A percentile compares a stretch with the other conserved stretches of the same genome.
phyloP scores from a whole-genome alignment of 2,888 invertebrate genomes.

The Ophion costatus region DNA sequence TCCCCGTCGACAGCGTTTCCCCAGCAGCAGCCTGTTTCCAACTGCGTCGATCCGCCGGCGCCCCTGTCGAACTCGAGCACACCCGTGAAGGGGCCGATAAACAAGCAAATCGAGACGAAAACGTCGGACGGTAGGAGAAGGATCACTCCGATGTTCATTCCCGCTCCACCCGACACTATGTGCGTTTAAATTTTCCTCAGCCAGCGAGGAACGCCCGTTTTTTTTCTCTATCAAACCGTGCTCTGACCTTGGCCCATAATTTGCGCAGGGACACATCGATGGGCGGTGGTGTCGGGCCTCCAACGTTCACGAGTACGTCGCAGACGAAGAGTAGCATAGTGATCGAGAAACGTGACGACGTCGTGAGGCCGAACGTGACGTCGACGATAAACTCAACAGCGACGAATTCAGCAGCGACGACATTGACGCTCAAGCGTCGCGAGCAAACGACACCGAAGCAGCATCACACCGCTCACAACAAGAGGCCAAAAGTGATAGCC shows the following conservation, averaged over 20 bases:
- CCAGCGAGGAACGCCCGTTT: neutral
- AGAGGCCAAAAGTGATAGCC: conserved; percentile 76
- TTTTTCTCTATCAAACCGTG: no score
- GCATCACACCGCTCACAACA: conserved; percentile 71
- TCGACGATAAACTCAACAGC: conserved; percentile 73
- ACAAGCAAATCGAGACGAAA: conserved; percentile 96
- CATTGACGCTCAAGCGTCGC: conserved; percentile 77
- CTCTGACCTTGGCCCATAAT: neutral
- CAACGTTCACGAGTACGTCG: conserved; percentile 90
- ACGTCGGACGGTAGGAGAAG: conserved; percentile 97
- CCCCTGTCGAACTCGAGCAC: conserved; percentile 72
- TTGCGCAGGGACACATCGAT: conserved; percentile 83
- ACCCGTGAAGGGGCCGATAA: conserved; percentile 88
- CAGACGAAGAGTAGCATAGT: conserved; percentile 92
- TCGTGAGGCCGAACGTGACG: conserved; percentile 85
- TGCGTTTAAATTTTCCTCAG: conserved; percentile 76
- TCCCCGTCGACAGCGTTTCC: conserved; percentile 58
- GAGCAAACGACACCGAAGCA: conserved; percentile 75
- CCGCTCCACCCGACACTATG: conserved; percentile 88
- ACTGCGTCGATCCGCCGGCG: conserved; percentile 64
- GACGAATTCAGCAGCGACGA: conserved; percentile 70
- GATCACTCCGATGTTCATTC: conserved; percentile 98
- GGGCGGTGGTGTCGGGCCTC: conserved; percentile 84
- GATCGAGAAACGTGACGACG: conserved; percentile 90
- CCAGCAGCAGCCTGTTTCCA: conserved; percentile 65